Base-by-base conservation (phyloP, 1,140 invertebrate genomes). In the Lithobius niger region DNA sequence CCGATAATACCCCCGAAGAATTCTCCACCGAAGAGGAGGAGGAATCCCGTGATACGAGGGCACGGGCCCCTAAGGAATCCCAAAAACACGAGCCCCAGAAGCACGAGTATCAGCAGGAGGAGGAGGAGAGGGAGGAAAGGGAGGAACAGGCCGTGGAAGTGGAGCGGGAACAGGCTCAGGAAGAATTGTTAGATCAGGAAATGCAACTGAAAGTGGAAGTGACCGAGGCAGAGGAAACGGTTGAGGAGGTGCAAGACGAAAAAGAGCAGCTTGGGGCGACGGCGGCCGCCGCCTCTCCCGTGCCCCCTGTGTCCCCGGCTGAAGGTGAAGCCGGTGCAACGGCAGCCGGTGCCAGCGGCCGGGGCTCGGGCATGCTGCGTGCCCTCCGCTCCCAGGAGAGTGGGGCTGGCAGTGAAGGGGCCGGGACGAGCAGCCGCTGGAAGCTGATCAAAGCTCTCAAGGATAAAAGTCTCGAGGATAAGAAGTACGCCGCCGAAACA, bases 261-360 rank as follows among this genome's bases (percentile, higher is more conserved):
- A 40, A 55, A 42, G 53, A 15, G 59, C 50, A 44, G 27, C 27
- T 74, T 78, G 45, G 80, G 82, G 25, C 89, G 86, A 62, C 90
- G 88, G 70, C 36, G 15, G 42, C 48, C 43, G 36, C 55, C 22
- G 58, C 58, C 43, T 16, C 43, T 4, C 6, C 43, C 6, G 16
- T 45, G 4, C 6, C 6, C 43, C 6, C 6, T 45, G 43, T 21
- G 6, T 4, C 22, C 43, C 6, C 6, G 6, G 43, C 6, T 4
- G 18, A 3, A 16, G 4, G 3, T 13, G 6, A 10, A 4, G 43
- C 43, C 22, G 18, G 4, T 6, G 6, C 6, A 6, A 21, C 6
- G 6, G 43, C 16, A 4, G 6, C 24, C 22, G 22, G 19, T 6
- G 49, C 10, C 36, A 40, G 36, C 49, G 4, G 4, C 6, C 25